Evolutionary conservation across 2,113 vertebrate genomes (phyloP).

Genomic region (Gymnocephalus cernua): DNA sequence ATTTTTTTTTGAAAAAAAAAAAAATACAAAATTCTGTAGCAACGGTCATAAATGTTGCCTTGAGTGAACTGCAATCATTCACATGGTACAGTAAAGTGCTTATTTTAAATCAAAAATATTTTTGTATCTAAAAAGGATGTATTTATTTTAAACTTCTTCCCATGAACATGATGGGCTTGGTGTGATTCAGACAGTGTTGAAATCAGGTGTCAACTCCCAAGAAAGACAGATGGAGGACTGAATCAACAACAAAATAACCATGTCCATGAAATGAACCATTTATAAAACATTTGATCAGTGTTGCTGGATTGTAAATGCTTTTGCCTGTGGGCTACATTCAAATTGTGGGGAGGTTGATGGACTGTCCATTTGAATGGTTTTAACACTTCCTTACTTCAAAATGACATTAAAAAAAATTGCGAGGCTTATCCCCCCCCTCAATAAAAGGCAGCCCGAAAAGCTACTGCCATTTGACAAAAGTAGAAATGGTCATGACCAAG

Average conservation of each 20-base stretch:
- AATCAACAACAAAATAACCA: slow-evolving; percentile 33
- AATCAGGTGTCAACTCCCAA: slow-evolving; percentile 44
- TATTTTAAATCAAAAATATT: slow-evolving; percentile 84
- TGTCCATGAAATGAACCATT: slow-evolving; percentile 38
- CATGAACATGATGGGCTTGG: slow-evolving; percentile 55
- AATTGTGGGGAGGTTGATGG: slow-evolving; percentile 55
- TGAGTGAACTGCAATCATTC: slow-evolving; percentile 90
- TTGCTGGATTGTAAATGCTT: slow-evolving; percentile 66
- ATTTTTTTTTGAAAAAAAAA: slow-evolving; percentile 90
- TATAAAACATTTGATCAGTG: slow-evolving; percentile 55
- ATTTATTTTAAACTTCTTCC: slow-evolving; percentile 61
- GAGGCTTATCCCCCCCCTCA: slow-evolving; percentile 42
- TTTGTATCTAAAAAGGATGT: slow-evolving; percentile 64
- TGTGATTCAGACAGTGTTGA: slow-evolving; percentile 65
- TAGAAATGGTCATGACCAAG: slow-evolving; percentile 79
- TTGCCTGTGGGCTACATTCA: slow-evolving; percentile 75
- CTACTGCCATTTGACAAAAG: slow-evolving; percentile 60
- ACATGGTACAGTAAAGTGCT: slow-evolving; percentile 97
- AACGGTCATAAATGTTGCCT: slow-evolving; percentile 86
- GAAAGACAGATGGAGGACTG: slow-evolving; percentile 41
- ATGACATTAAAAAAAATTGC: slow-evolving; percentile 59
- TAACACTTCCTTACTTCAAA: slow-evolving; percentile 66
- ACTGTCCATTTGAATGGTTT: slow-evolving; percentile 62
- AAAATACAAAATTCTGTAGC: slow-evolving; percentile 96
- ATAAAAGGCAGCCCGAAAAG: slow-evolving; percentile 73